Evolutionary conservation across 2,888 invertebrate genomes (phyloP), one percentile per base, ranked within the genome.

Genomic region (Nemotelus pantherinus): DNA sequence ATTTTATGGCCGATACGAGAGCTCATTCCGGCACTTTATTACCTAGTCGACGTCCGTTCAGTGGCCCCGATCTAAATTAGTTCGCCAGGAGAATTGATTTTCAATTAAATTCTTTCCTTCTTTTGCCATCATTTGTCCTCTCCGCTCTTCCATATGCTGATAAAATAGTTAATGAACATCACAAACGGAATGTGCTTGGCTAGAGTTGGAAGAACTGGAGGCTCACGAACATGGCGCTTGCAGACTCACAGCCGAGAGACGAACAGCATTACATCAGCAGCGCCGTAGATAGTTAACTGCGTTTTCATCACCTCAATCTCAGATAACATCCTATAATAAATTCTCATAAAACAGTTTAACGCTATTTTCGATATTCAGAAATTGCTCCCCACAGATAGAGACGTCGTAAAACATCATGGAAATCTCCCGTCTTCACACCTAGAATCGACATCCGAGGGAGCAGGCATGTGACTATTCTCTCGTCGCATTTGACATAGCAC

Each of bases 1-100:
- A 79, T 77, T 79, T 77, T 79, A 77, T 75, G 75, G 58, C 77
- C 63, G 75, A 79, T 79, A 77, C 72, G 79, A 71, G 79, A 79
- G 74, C 63, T 68, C 77, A 74, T 74, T 78, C 74, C 48, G 44
- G 55, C 64, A 67, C 60, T 79, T 79, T 77, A 77, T 77, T 48
- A 55, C 74, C 50, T n/a, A 50, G 10, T 44, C 10, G 72, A 72
- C 53, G 50, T 76, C 55, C 76, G n/a, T 65, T 45, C 45, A 2
- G 72, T 43, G 25, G 60, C 64, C 77, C 70, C 25, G 71, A 78
- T 77, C 79, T 79, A 77, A 77, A 79, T 75, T 75, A 75, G 75
- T 68, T 47, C 60, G 41, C 70, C 57, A 57, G 63, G 44, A 65
- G 74, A 79, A 79, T 79, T 79, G 77, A 79, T 77, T 79, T 77